Percentiles rank a stretch among this genome's conserved stretches.
These are phyloP conservation scores for Recurvirostra avosetta DNA, from an alignment of 2,113 vertebrate species.

Conservation along the genomic window DNA sequence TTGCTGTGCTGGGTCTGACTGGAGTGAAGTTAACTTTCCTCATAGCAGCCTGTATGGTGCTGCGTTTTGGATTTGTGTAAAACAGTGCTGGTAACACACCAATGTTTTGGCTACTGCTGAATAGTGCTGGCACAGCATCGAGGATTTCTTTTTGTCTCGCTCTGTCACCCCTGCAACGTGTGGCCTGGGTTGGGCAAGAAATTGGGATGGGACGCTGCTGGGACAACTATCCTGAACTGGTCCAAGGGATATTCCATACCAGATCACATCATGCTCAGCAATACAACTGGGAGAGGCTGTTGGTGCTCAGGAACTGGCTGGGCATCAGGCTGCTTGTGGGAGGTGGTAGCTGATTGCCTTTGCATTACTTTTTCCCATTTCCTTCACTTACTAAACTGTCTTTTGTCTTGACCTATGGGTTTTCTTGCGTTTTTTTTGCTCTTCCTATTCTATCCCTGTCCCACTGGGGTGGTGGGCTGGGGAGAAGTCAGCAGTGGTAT, in stretches of 20 bases:
- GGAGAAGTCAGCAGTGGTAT: not conserved
- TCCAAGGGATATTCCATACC: not conserved
- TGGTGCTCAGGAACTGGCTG: not conserved
- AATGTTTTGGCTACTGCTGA: not conserved
- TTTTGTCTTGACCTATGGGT: not conserved
- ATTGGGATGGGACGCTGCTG: not conserved
- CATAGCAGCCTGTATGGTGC: accelerated
- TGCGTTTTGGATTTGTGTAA: not conserved
- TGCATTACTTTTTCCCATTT: not conserved
- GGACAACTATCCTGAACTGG: not conserved
- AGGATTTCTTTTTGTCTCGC: not conserved
- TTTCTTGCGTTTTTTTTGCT: not conserved
- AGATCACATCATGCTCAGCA: not conserved
- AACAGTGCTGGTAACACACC: not conserved
- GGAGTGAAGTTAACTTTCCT: not conserved
- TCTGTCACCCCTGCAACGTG: not conserved
- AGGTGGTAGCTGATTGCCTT: not conserved
- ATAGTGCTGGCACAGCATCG: not conserved
- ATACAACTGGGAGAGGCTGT: not conserved
- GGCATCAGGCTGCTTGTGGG: accelerated
- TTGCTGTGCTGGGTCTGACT: not conserved
- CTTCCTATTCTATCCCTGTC: not conserved
- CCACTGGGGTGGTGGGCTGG: not conserved
- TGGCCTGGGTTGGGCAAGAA: not conserved
- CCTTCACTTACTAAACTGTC: not conserved